These are phyloP conservation scores for Cerastoderma edule DNA, from an alignment of 2,888 invertebrate genomes.

Conservation along the genomic window DNA sequence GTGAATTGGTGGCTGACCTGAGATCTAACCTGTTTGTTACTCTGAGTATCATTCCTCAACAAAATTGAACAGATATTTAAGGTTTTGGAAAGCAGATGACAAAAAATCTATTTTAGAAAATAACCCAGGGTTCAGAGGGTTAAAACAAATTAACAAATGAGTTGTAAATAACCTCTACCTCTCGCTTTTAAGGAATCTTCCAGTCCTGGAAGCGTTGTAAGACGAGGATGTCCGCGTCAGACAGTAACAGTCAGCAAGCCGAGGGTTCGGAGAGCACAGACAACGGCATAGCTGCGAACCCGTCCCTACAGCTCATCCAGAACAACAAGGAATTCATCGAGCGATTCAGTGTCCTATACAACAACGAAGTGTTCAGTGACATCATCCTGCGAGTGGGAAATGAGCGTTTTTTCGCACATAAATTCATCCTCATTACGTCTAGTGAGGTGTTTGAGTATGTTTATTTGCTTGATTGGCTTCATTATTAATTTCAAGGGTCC, in stretches of 20 bases:
- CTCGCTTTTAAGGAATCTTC: constrained; percentile 16
- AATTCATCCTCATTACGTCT: constrained; percentile 74
- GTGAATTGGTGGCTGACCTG: too few relatives aligned
- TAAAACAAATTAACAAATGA: too few relatives aligned
- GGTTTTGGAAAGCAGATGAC: too few relatives aligned
- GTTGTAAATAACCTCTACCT: too few relatives aligned
- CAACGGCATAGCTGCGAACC: constrained; percentile 16
- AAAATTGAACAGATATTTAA: too few relatives aligned
- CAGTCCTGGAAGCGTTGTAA: constrained; percentile 17
- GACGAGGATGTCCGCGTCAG: constrained; percentile 1
- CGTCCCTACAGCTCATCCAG: constrained; percentile 41
- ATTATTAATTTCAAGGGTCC: too few relatives aligned
- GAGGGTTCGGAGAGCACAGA: background rate
- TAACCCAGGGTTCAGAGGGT: too few relatives aligned
- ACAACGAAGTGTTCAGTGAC: constrained; percentile 73
- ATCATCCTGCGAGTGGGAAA: constrained; percentile 72
- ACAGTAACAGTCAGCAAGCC: constrained; percentile 21
- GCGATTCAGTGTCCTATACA: constrained; percentile 69
- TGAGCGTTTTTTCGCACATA: constrained; percentile 72
- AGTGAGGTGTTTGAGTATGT: constrained; percentile 80
- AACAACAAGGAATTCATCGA: constrained; percentile 63
- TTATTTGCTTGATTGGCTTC: background rate
- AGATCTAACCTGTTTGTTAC: too few relatives aligned
- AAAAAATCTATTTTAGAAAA: too few relatives aligned
- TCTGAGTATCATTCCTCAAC: too few relatives aligned